Evolutionary conservation across 2,113 vertebrate genomes (phyloP), one percentile per base, ranked within the genome.

Genomic region (Carollia perspicillata): DNA sequence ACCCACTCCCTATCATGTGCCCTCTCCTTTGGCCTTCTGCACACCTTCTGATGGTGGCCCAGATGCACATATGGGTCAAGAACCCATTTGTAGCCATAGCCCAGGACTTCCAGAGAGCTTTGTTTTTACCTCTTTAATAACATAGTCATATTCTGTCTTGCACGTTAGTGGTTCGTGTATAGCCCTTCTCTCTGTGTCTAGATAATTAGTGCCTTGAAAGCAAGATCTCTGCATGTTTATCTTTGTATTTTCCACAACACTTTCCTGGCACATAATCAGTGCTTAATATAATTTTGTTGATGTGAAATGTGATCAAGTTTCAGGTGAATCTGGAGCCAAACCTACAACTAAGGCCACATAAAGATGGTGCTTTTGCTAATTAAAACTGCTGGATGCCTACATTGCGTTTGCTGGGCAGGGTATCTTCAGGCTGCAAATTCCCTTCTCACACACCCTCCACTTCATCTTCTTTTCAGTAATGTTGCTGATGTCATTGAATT

Each of bases 401-500:
- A 3, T 23, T 49, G 44, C 20, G 42, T 95, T 68, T 35, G 30
- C 60, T 49, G 47, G 53, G 35, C 60, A 11, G 17, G 30, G 28
- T 30, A 3, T 3, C 2, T 72, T 65, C 14, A 63, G 23, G 28
- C 26, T 78, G 23, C 22, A 84, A 79, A 79, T 87, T 75, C 40
- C 11, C 33, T 37, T 71, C 60, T 65, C 17, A 49, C 2, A 42
- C 11, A n/a, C 22, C 71, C 53, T 90, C 23, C 12, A 42, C 22
- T 90, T 94, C 72, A n/a, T 95, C 60, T 53, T 51, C n/a, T 60
- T 96, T 79, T 87, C 69, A 93, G 71, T 33, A 85, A 75, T 96
- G 49, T 58, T 69, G 55, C 89, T 95, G 53, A 79, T 47, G 44
- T 71, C 83, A 94, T 10, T 83, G 89, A 81, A 28, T 69, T 74